Conservation (phyloP, 2,888 invertebrate genomes). For the Sceliomorpha sp. region DNA sequence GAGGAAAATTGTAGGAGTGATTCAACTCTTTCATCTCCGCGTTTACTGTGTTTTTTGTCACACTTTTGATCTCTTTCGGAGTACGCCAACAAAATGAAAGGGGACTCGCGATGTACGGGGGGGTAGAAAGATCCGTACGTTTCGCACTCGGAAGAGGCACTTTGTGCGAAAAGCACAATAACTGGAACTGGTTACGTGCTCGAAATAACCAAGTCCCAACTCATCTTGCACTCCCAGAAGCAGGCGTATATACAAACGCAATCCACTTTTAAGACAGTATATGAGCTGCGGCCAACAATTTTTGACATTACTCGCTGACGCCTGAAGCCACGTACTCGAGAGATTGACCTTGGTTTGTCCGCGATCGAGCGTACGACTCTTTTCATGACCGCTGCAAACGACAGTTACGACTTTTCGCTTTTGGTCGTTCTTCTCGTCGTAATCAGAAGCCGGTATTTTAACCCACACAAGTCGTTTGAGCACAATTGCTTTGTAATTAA, state of each 20-base stretch:
- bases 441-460: neutral
- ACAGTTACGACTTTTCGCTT: conserved; percentile 7
- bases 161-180: conserved; percentile 77
- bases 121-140: conserved; percentile 66
- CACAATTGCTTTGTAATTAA: neutral
- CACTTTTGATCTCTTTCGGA: conserved; percentile 70
- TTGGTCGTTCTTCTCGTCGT: conserved; percentile 5
- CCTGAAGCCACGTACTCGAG: neutral
- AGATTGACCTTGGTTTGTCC: conserved; percentile 7
- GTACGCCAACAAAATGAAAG: conserved; percentile 63
- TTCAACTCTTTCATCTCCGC: conserved; percentile 59
- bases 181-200: conserved; percentile 77
- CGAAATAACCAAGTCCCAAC: conserved; percentile 69
- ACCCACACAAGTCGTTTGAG: neutral
- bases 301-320: conserved; percentile 10
- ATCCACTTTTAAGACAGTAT: conserved; percentile 37
- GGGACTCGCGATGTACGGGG: conserved; percentile 55
- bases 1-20: conserved; percentile 28
- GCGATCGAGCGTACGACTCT: conserved; percentile 1
- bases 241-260: conserved; percentile 38
- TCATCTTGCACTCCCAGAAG: conserved; percentile 35
- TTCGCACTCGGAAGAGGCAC: conserved; percentile 75
- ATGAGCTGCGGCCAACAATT: conserved; percentile 34
- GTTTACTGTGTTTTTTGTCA: conserved; percentile 63
- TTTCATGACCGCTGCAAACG: conserved; percentile 1